Evolutionary conservation across 2,797 vertebrate genomes (phyloP), one percentile per base, ranked within the genome.

Genomic region (Sus cebifrons): DNA sequence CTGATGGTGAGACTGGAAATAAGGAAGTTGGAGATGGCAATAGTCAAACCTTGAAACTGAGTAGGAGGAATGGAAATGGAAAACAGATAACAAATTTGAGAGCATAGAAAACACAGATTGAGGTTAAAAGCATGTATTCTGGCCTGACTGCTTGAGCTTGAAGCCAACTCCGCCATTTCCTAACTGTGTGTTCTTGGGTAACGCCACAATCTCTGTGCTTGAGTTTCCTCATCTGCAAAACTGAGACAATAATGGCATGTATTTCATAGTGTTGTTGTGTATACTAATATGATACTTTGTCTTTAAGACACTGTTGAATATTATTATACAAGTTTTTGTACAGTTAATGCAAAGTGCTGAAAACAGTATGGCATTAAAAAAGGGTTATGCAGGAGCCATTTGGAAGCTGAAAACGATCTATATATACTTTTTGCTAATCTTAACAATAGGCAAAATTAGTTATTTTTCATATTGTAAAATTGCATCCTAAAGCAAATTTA

Each of bases 401-500:
- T 40, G 29, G 17, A 77, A 89, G 75, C 60, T 68, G 32, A 32
- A 73, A 94, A 75, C 11, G 36, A 54, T 89, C 40, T 67, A 60
- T 40, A n/a, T 64, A 54, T 27, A 65, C 3, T 40, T 82, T 96
- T 56, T 65, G 14, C 23, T 89, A 32, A 94, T 52, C 27, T 65
- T 77, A 25, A 36, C 18, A 70, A 29, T 71, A 16, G 36, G 12
- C 36, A 82, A 56, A 93, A 64, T 75, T 65, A n/a, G 25, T 67
- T 75, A 81, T 52, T 94, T 94, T 85, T 93, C 15, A 17, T 65
- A 23, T 86, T 85, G 18, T 77, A 88, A 88, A 93, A 75, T 10
- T 91, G n/a, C 13, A 75, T 73, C 62, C 15, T 82, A 44, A 93
- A 71, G 87, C 67, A 85, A 94, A 93, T 91, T 91, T 67, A 95